A percentile compares a stretch with the other conserved stretches of the same genome.
Conservation (phyloP, 2,113 vertebrate species). For the Spea multiplicata region DNA sequence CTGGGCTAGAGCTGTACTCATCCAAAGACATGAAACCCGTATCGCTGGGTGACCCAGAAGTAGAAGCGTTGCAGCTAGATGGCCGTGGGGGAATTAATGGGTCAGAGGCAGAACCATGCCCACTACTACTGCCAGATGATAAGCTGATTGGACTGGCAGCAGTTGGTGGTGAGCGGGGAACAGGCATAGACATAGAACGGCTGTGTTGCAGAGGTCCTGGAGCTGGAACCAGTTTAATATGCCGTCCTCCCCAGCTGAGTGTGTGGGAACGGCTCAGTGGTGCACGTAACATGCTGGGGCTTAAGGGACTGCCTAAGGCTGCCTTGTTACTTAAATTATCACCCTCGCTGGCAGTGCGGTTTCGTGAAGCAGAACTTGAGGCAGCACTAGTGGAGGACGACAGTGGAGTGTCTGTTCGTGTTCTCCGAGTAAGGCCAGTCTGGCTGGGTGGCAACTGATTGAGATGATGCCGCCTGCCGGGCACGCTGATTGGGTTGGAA, state of each 20-base stretch:
- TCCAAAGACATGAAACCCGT: conserved; percentile 91
- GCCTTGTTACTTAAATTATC: conserved; percentile 77
- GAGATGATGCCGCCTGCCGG: conserved; percentile 76
- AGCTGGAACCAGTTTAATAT: conserved; percentile 55
- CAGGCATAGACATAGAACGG: conserved; percentile 89
- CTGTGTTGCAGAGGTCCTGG: conserved; percentile 77
- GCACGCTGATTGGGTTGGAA: conserved; percentile 76
- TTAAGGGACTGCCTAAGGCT: conserved; percentile 80
- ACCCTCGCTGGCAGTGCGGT: conserved; percentile 84
- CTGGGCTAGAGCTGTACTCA: conserved; percentile 89
- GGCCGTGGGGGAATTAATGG: conserved; percentile 72
- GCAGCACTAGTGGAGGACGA: conserved; percentile 72
- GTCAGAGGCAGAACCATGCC: conserved; percentile 76
- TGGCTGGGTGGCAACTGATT: conserved; percentile 88
- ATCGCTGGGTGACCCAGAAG: conserved; percentile 89
- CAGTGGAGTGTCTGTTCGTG: conserved; percentile 68
- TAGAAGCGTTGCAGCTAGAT: conserved; percentile 86
- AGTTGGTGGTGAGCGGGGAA: conserved; percentile 78
- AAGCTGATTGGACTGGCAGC: conserved; percentile 74
- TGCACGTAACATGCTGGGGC: conserved; percentile 76
- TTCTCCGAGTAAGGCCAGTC: conserved; percentile 80
- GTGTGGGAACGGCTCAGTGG: conserved; percentile 85
- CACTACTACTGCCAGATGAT: conserved; percentile 71
- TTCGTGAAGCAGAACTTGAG: conserved; percentile 62
- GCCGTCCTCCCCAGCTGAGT: conserved; percentile 56